Conservation (phyloP, 2,797 vertebrate genomes). For the Garrulus glandarius region DNA sequence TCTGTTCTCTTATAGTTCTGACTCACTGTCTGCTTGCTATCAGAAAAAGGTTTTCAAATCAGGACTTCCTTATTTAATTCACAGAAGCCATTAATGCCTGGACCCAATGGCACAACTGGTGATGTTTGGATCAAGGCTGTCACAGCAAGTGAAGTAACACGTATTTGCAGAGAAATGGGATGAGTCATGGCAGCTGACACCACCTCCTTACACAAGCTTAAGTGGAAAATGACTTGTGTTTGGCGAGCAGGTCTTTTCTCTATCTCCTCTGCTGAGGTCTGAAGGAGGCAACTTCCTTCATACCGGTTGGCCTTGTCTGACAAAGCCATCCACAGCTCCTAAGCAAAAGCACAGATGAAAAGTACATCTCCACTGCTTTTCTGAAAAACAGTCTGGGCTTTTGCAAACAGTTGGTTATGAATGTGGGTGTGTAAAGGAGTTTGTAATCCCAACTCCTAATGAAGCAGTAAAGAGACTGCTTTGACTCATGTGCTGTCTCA, state of each 20-base stretch:
- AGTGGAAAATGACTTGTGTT: not conserved
- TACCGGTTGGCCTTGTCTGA: not conserved
- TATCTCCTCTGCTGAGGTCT: not conserved
- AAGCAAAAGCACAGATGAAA: not conserved
- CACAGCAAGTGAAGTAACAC: not conserved
- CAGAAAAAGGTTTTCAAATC: conserved; percentile 1
- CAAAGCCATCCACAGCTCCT: not conserved
- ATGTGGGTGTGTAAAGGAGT: not conserved
- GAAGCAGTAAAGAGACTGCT: not conserved
- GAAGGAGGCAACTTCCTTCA: not conserved
- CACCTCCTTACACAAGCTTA: not conserved
- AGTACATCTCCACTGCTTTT: not conserved
- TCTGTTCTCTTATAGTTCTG: conserved; percentile 7
- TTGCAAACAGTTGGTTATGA: not conserved
- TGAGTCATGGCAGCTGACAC: not conserved
- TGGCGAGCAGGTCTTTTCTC: not conserved
- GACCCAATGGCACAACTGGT: not conserved
- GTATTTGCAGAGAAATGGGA: not conserved
- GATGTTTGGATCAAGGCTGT: not conserved
- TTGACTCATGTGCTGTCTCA: not conserved
- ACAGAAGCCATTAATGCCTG: not conserved
- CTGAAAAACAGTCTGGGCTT: not conserved
- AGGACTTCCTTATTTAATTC: not conserved
- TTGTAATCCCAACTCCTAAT: not conserved
- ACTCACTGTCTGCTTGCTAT: conserved; percentile 15